phyloP scores from a whole-genome alignment of 2,797 vertebrate genomes.

The Crenichthys baileyi region DNA sequence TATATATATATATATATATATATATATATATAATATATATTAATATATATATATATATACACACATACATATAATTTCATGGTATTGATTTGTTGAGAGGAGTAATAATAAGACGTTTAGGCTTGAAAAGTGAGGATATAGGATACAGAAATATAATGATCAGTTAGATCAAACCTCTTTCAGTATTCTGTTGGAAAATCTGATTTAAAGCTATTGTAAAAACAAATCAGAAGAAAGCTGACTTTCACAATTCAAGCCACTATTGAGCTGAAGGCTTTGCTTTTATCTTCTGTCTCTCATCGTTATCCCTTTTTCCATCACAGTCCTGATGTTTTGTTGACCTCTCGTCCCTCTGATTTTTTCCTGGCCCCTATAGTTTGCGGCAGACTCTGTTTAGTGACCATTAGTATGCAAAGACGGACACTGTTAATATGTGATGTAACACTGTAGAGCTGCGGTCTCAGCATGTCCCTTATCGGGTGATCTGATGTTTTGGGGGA shows the following conservation, averaged over 20 bases:
- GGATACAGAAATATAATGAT: background rate
- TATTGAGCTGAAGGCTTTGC: conserved; percentile 20
- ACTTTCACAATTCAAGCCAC: conserved; percentile 18
- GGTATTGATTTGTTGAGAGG: no score
- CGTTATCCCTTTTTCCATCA: conserved; percentile 11
- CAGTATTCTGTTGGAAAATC: background rate
- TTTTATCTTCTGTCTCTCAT: conserved; percentile 1
- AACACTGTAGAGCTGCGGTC: conserved; percentile 8
- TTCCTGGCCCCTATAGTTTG: conserved; percentile 29
- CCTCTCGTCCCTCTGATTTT: conserved; percentile 31
- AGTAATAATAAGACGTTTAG: no score
- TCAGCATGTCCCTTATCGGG: conserved; percentile 1
- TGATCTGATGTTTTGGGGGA: background rate
- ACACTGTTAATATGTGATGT: conserved; percentile 24
- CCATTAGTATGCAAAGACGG: conserved; percentile 49
- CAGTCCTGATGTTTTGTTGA: conserved; percentile 7
- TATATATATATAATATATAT: no score
- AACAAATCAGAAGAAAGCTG: conserved; percentile 6
- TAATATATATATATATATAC: no score
- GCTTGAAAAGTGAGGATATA: no score
- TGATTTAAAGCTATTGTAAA: background rate
- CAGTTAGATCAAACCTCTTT: background rate
- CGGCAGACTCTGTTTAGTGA: conserved; percentile 33
- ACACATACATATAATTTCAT: no score
- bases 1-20: no score